A percentile compares a stretch with the other conserved stretches of the same genome.
Evolutionary conservation across 1,140 invertebrate species (phyloP).

Genomic region (Hypsibius dujardini): DNA sequence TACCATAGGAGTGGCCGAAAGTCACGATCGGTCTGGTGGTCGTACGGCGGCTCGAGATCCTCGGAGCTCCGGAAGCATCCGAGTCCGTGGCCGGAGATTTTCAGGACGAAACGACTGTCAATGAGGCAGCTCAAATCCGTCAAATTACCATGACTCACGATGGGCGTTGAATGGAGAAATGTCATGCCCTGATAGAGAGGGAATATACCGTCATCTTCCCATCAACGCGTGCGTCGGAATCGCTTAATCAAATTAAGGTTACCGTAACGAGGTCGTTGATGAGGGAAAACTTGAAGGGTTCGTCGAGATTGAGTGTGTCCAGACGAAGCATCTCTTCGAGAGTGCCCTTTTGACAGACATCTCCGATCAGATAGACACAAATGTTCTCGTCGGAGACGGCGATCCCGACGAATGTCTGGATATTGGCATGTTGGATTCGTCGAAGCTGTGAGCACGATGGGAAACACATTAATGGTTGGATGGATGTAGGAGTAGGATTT

Average conservation of each 20-base stretch:
- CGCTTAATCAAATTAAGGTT: background rate
- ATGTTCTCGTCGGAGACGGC: background rate
- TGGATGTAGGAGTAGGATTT: background rate
- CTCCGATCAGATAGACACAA: background rate
- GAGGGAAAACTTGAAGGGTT: background rate
- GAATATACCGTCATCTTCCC: no score
- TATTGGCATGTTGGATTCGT: background rate
- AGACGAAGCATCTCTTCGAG: background rate
- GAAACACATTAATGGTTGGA: background rate
- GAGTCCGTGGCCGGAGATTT: conserved; percentile 90
- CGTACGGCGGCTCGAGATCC: background rate
- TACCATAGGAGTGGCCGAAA: background rate
- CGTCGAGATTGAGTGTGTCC: background rate
- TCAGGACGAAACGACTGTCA: conserved; percentile 85
- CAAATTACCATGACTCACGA: background rate
- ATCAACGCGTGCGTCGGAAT: no score
- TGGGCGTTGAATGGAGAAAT: background rate
- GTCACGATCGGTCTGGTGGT: background rate
- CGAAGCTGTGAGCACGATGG: background rate
- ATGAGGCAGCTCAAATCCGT: conserved; percentile 49
- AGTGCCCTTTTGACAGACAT: background rate
- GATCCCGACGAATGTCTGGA: conserved; percentile 1
- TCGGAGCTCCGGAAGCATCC: background rate
- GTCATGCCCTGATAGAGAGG: background rate
- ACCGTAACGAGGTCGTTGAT: background rate